Base-by-base conservation (phyloP, 2,113 vertebrate species). In the Nothocercus nigrocapillus region DNA sequence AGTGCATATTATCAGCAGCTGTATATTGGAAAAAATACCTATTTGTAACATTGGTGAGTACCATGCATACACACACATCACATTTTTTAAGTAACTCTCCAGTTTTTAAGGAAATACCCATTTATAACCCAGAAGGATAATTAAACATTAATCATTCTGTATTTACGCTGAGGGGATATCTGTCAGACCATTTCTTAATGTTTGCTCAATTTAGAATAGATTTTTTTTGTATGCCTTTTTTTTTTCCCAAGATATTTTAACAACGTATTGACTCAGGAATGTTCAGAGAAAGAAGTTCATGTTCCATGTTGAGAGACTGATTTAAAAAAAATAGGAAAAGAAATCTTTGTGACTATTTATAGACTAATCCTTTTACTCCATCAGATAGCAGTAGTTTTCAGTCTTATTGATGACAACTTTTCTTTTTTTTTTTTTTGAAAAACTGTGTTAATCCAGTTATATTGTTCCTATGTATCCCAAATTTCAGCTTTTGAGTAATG, bases 321-420 rank as follows among this genome's bases (percentile, higher is more conserved):
- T 64, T 84, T 62, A 0, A 1, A 27, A n/a, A n/a, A 79, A 78
- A n/a, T 22, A 49, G 49, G 8, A 0, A 5, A 27, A 10, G 42
- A 85, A 42, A 30, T n/a, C 49, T 12, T 82, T 11, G 10, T 44
- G 20, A 15, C 36, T 79, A 47, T 56, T 73, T 84, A 75, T 64
- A 77, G 22, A 90, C 53, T 64, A 89, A 91, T 89, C 47, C 25
- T 86, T 89, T 87, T 40, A n/a, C 77, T 89, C 85, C 28, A 56
- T 89, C 13, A 5, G 22, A 44, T 42, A 28, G 22, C 47, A 68
- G 47, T 79, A 56, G 38, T 87, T 93, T 94, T 76, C 27, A 61
- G 42, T 64, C 24, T 75, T 54, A 85, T 91, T 54, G 70, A 56
- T 79, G 72, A 32, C 30, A 45, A n/a, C 3, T 9, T 66, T 75